Evolutionary conservation across 2,888 invertebrate genomes (phyloP).

Genomic region (Tenthredo scrophulariae): DNA sequence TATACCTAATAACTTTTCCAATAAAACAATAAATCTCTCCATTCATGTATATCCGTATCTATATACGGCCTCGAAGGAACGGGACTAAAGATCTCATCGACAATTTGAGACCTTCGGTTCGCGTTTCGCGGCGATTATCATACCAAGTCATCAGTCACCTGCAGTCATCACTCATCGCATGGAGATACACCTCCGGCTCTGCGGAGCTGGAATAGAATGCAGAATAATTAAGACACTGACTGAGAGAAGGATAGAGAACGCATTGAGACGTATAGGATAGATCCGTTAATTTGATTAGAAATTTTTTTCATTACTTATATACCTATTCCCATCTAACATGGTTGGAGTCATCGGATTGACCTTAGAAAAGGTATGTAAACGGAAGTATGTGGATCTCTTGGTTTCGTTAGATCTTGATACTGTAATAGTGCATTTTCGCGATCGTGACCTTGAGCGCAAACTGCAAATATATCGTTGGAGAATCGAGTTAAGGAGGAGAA

Average conservation of each 20-base stretch:
- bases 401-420: background rate
- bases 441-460: constrained; percentile 40
- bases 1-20: background rate
- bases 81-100: constrained; percentile 22
- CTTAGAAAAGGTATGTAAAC: background rate
- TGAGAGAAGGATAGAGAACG: background rate
- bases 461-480: constrained; percentile 16
- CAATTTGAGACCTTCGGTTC: constrained; percentile 10
- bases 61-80: constrained; percentile 38
- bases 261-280: background rate
- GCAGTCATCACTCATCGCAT: constrained; percentile 1
- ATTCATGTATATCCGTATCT: background rate
- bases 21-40: background rate
- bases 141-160: background rate
- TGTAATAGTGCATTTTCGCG: constrained; percentile 1
- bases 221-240: background rate
- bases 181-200: background rate
- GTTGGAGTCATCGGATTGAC: background rate
- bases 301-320: background rate
- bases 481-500: constrained; percentile 49
- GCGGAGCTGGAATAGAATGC: background rate
- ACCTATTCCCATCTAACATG: background rate
- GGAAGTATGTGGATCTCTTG: background rate
- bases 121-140: background rate
- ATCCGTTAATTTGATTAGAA: background rate